phyloP scores from a whole-genome alignment of 2,888 invertebrate genomes.

The Polymixis lichenea region DNA sequence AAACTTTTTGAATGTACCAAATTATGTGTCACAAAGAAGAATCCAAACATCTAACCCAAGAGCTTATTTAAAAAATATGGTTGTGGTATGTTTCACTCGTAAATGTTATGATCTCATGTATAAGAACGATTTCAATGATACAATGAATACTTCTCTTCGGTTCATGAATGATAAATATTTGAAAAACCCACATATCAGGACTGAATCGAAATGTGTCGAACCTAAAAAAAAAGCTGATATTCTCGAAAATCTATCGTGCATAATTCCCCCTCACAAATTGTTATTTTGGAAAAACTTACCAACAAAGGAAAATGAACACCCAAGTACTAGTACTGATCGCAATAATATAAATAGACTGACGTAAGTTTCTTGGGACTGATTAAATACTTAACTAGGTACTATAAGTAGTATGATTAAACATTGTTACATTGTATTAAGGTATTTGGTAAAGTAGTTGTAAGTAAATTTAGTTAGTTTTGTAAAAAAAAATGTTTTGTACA shows the following conservation, averaged over 20 bases:
- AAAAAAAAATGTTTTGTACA: too few species aligned
- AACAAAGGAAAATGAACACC: neutral
- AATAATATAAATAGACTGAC: neutral
- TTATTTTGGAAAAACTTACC: constrained; percentile 12
- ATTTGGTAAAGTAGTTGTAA: too few species aligned
- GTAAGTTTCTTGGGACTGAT: neutral
- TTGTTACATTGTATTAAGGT: too few species aligned
- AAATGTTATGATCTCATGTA: neutral
- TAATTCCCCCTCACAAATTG: constrained; percentile 8
- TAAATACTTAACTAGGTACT: too few species aligned
- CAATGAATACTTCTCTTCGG: neutral
- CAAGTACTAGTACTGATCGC: neutral
- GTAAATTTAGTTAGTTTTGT: too few species aligned
- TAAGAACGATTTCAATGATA: neutral
- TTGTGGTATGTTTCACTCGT: neutral
- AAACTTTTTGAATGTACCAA: neutral
- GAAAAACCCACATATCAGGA: neutral
- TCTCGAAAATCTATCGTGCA: neutral
- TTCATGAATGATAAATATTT: constrained; percentile 4
- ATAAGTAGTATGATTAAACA: too few species aligned
- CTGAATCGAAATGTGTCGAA: constrained; percentile 1
- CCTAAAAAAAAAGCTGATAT: neutral
- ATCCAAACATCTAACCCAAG: constrained; percentile 7
- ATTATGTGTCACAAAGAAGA: neutral
- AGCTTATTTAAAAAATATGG: constrained; percentile 11